Evolutionary conservation across 1,140 invertebrate genomes (phyloP).

Genomic region (Pissodes strobi): DNA sequence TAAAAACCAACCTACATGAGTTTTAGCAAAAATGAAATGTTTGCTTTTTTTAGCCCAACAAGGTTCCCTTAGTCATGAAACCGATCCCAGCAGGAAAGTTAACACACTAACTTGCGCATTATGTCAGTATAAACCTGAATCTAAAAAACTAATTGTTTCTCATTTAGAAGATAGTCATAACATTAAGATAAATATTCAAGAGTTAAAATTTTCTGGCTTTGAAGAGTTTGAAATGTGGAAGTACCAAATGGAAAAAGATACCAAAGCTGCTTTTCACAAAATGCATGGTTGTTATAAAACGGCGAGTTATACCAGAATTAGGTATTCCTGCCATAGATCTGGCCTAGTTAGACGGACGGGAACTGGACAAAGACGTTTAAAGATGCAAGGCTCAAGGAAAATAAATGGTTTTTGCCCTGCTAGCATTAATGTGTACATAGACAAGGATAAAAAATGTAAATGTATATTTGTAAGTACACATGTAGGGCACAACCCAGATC

Average conservation of each 20-base stretch:
- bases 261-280: constrained; percentile 2
- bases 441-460: neutral
- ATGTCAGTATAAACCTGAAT: too few species aligned
- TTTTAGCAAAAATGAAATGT: too few species aligned
- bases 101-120: too few species aligned
- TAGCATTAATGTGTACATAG: constrained; percentile 13
- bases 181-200: too few species aligned
- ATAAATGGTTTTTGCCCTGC: constrained; percentile 34
- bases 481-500: constrained; percentile 16
- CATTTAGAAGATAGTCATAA: too few species aligned
- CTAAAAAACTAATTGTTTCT: too few species aligned
- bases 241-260: constrained; percentile 6
- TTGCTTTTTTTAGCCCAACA: too few species aligned
- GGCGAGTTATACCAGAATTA: neutral
- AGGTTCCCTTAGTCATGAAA: too few species aligned
- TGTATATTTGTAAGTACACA: constrained; percentile 21
- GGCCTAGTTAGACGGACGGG: constrained; percentile 12
- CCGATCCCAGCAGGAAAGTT: too few species aligned
- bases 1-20: too few species aligned
- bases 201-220: neutral
- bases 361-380: constrained; percentile 17
- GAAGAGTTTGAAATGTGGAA: constrained; percentile 13
- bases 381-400: constrained; percentile 24
- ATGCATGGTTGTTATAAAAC: constrained; percentile 9
- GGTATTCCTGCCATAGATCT: constrained; percentile 23